phyloP scores from a whole-genome alignment of 2,113 vertebrate species.

The Chaetops frenatus region DNA sequence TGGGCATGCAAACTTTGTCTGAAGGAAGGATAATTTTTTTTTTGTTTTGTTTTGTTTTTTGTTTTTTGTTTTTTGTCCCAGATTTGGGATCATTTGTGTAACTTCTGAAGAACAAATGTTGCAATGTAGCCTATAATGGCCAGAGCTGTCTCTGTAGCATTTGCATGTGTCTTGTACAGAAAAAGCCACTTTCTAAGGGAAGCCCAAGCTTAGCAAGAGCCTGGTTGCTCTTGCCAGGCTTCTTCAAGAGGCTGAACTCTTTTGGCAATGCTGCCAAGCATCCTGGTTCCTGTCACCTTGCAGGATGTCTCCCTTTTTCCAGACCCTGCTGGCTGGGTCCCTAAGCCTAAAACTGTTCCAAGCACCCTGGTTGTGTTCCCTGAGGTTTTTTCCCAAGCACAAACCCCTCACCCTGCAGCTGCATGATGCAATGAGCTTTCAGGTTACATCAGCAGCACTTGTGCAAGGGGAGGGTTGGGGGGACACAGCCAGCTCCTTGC shows the following conservation, averaged over 20 bases:
- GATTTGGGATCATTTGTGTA: not conserved
- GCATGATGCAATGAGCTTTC: not conserved
- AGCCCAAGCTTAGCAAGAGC: not conserved
- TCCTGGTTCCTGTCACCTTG: not conserved
- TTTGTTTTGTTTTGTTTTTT: too few species aligned
- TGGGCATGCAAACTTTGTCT: not conserved
- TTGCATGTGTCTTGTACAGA: not conserved
- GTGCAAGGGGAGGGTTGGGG: accelerated
- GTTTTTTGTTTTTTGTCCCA: too few species aligned
- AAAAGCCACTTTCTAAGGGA: not conserved
- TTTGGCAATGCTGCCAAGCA: not conserved
- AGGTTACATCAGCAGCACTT: not conserved
- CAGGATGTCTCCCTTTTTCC: not conserved
- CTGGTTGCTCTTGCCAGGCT: not conserved
- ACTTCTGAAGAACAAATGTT: not conserved
- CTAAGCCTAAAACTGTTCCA: not conserved
- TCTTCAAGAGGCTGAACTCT: not conserved
- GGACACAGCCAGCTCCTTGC: not conserved
- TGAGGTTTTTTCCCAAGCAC: not conserved
- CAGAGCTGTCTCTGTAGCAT: not conserved
- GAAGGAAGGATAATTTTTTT: not conserved
- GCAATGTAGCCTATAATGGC: not conserved
- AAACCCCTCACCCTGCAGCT: not conserved
- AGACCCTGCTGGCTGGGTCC: not conserved
- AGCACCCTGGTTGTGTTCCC: not conserved